These are phyloP conservation scores for Drosophila eugracilis DNA, from an alignment of 1,140 invertebrate genomes.

Conservation along the genomic window DNA sequence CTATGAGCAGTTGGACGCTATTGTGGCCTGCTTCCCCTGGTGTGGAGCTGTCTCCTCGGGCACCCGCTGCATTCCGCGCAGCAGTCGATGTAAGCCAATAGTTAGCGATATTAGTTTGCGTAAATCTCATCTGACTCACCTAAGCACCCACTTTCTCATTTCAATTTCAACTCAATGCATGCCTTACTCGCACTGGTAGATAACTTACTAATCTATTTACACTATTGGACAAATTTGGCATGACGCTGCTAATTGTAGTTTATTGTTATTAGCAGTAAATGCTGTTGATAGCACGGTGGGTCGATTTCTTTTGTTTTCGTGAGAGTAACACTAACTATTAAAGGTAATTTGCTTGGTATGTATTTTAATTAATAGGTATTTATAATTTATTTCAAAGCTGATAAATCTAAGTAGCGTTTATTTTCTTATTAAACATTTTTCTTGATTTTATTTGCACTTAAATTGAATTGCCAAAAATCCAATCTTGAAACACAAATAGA, in stretches of 20 bases:
- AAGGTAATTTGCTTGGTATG: background rate
- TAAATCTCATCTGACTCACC: slow-evolving; percentile 4
- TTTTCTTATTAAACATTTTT: too few relatives aligned
- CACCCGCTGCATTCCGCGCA: slow-evolving; percentile 83
- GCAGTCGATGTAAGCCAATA: slow-evolving; percentile 84
- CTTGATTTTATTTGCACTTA: too few relatives aligned
- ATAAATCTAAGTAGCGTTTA: too few relatives aligned
- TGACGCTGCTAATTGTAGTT: slow-evolving; percentile 33
- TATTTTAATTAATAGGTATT: too few relatives aligned
- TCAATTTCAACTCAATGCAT: slow-evolving; percentile 35
- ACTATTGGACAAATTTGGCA: background rate
- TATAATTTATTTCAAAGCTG: too few relatives aligned
- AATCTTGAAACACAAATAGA: background rate
- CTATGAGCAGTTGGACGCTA: slow-evolving; percentile 89
- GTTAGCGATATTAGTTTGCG: slow-evolving; percentile 3
- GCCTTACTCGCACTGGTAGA: slow-evolving; percentile 9
- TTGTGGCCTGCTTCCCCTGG: slow-evolving; percentile 90
- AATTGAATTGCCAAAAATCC: background rate
- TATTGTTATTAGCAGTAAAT: slow-evolving; percentile 16
- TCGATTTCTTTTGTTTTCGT: background rate
- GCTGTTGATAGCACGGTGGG: background rate
- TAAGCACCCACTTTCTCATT: slow-evolving; percentile 8
- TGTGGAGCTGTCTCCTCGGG: slow-evolving; percentile 86
- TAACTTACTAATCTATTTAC: slow-evolving; percentile 26
- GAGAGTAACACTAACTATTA: too few relatives aligned